Conservation (phyloP, 2,113 vertebrate species). For the Columba janthina region DNA sequence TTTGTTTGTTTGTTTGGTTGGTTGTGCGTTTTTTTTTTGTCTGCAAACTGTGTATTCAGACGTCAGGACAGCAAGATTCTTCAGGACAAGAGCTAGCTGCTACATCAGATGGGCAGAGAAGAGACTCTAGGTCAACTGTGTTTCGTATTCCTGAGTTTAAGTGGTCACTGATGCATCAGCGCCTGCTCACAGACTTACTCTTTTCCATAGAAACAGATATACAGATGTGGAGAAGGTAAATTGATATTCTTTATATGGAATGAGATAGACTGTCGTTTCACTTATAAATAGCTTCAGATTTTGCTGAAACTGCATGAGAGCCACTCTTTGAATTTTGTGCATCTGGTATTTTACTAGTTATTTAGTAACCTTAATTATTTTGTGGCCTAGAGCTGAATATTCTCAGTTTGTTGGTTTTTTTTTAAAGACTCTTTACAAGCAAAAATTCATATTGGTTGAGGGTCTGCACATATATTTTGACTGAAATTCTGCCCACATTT, state of each 20-base stretch:
- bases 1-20: not conserved
- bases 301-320: not conserved
- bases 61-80: conserved; percentile 70
- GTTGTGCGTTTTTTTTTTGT: not conserved
- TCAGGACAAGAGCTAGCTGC: conserved; percentile 41
- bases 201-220: conserved; percentile 98
- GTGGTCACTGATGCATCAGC: conserved; percentile 97
- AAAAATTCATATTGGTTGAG: not conserved
- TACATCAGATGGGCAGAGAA: conserved; percentile 71
- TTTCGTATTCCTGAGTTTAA: conserved; percentile 96
- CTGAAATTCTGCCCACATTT: not conserved
- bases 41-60: conserved; percentile 58
- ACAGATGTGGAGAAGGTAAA: conserved; percentile 98
- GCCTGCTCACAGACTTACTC: conserved; percentile 93
- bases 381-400: not conserved
- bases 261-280: not conserved
- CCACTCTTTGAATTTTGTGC: rapidly evolving
- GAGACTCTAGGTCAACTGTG: conserved; percentile 84
- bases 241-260: not conserved
- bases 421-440: not conserved
- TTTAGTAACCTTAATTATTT: not conserved
- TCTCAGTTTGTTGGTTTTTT: not conserved
- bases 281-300: not conserved
- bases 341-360: not conserved
- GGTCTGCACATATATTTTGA: not conserved